A percentile compares a stretch with the other conserved stretches of the same genome.
phyloP scores from a whole-genome alignment of 2,113 vertebrate genomes.

The Xiphorhynchus elegans region DNA sequence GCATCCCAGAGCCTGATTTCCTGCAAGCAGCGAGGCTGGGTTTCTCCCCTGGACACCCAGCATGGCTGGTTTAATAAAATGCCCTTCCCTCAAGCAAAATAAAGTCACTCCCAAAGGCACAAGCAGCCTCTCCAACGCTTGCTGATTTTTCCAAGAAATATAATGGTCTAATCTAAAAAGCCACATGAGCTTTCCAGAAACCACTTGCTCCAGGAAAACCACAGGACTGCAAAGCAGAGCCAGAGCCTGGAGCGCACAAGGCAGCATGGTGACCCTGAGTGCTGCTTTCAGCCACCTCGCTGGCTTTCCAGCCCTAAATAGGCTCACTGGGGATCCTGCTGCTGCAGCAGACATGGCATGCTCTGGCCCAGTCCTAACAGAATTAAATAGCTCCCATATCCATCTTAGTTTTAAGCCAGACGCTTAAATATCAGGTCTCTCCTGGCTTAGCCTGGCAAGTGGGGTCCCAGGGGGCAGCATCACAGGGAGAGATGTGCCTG shows the following conservation, averaged over 20 bases:
- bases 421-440: not conserved
- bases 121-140: not conserved
- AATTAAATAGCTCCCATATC: constrained; percentile 10
- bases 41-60: not conserved
- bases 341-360: not conserved
- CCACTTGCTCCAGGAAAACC: not conserved
- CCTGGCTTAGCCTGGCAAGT: not conserved
- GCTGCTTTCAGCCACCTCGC: not conserved
- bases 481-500: not conserved
- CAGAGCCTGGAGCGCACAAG: not conserved
- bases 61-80: not conserved
- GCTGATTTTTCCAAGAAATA: not conserved
- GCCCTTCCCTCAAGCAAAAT: not conserved
- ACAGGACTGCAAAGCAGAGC: not conserved
- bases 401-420: not conserved
- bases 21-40: rapidly evolving
- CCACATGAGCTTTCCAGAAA: not conserved
- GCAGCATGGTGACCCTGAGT: not conserved
- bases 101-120: not conserved
- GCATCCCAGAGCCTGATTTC: not conserved
- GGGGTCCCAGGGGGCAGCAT: not conserved
- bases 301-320: not conserved
- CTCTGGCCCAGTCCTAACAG: not conserved
- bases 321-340: not conserved
- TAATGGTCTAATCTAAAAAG: not conserved